Conservation (phyloP, 2,113 vertebrate species). For the Ceratotherium simum region DNA sequence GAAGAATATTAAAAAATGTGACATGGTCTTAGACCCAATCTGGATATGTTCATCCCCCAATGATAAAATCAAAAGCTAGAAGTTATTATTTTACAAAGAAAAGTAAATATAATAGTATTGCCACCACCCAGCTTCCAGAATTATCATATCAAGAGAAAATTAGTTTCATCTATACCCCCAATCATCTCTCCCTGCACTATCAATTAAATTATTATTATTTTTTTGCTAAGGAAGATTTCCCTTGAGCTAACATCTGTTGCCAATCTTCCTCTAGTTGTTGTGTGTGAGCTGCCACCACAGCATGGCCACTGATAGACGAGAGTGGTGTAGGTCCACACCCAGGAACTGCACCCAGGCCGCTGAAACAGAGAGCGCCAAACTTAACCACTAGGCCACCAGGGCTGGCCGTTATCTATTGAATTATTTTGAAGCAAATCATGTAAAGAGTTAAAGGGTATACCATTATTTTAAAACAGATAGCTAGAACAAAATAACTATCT, state of each 20-base stretch:
- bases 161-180: neutral
- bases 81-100: neutral
- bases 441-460: neutral
- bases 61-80: neutral
- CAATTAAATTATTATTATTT: neutral
- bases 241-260: no score
- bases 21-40: neutral
- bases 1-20: neutral
- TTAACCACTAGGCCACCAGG: no score
- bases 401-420: neutral
- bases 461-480: neutral
- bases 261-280: no score
- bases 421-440: neutral
- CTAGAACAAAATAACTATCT: neutral
- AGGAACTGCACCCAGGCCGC: no score
- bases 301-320: no score
- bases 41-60: neutral
- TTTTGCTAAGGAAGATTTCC: no score
- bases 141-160: neutral
- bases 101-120: neutral
- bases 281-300: no score
- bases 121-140: neutral
- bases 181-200: neutral
- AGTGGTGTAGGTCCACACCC: no score
- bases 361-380: no score